These are phyloP conservation scores for Melinaea marsaeus DNA, from an alignment of 2,888 invertebrate genomes.

Conservation along the genomic window DNA sequence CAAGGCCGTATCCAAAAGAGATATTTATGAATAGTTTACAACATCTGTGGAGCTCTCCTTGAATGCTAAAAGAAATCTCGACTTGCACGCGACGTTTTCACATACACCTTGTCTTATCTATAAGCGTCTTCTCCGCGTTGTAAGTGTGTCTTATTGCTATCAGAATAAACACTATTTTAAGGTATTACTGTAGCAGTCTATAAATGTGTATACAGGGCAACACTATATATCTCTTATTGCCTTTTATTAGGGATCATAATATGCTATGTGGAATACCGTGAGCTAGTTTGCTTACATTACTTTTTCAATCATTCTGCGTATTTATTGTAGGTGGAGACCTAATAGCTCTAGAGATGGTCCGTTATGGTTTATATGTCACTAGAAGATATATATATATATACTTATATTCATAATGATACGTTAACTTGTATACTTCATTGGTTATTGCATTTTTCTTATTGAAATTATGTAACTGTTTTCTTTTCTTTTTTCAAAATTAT, in stretches of 20 bases:
- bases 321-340: conserved; percentile 25
- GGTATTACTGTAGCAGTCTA: background rate
- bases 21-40: conserved; percentile 35
- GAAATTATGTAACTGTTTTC: no score
- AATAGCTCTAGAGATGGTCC: no score
- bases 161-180: conserved; percentile 17
- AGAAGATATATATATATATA: no score
- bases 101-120: conserved; percentile 44
- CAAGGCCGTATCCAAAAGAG: conserved; percentile 39
- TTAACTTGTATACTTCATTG: no score
- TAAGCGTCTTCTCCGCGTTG: conserved; percentile 39
- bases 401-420: no score
- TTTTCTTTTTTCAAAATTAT: no score
- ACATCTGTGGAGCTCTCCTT: conserved; percentile 51
- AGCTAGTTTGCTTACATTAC: conserved; percentile 21
- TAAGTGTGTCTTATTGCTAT: conserved; percentile 15
- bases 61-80: conserved; percentile 71
- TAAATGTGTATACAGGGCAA: conserved; percentile 9
- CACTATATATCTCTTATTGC: background rate
- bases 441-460: no score
- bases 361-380: no score
- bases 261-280: conserved; percentile 1
- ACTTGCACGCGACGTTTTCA: conserved; percentile 69
- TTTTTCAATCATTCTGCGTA: conserved; percentile 26
- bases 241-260: conserved; percentile 5